These are phyloP conservation scores for Scelioninae gen. 1 DNA, from an alignment of 2,888 invertebrate species.

Conservation along the genomic window DNA sequence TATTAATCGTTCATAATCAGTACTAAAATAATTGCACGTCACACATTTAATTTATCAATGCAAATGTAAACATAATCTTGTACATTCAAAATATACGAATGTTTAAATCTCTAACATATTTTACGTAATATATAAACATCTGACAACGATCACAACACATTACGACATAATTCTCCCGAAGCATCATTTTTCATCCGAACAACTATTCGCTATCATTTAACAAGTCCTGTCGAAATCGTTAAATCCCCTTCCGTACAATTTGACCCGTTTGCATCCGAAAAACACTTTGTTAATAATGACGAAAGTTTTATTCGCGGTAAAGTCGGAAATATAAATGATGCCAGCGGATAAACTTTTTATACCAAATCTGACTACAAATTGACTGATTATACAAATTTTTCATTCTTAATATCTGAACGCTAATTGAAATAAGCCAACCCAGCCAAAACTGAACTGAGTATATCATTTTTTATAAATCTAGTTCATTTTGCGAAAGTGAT, in stretches of 20 bases:
- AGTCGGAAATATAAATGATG: constrained; percentile 36
- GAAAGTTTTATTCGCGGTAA: constrained; percentile 35
- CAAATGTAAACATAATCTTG: constrained; percentile 2
- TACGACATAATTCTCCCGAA: constrained; percentile 27
- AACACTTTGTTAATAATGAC: constrained; percentile 52
- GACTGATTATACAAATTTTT: constrained; percentile 58
- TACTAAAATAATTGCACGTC: background rate
- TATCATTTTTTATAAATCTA: constrained; percentile 46
- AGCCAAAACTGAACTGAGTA: background rate
- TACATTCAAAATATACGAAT: background rate
- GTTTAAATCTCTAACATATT: constrained; percentile 2
- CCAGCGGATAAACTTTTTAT: constrained; percentile 35
- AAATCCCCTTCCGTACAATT: constrained; percentile 39
- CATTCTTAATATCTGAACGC: constrained; percentile 28
- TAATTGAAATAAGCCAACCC: constrained; percentile 46
- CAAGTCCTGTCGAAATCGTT: constrained; percentile 26
- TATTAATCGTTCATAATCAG: too few species aligned
- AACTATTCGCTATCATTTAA: constrained; percentile 44
- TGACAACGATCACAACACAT: constrained; percentile 35
- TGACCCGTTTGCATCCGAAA: constrained; percentile 39
- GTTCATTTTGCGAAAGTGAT: background rate
- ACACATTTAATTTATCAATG: background rate
- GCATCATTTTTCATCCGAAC: constrained; percentile 41
- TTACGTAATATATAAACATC: constrained; percentile 27
- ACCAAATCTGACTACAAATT: constrained; percentile 43